A percentile compares a stretch with the other conserved stretches of the same genome.
phyloP scores from a whole-genome alignment of 2,888 invertebrate genomes.

The Steinernema hermaphroditum region DNA sequence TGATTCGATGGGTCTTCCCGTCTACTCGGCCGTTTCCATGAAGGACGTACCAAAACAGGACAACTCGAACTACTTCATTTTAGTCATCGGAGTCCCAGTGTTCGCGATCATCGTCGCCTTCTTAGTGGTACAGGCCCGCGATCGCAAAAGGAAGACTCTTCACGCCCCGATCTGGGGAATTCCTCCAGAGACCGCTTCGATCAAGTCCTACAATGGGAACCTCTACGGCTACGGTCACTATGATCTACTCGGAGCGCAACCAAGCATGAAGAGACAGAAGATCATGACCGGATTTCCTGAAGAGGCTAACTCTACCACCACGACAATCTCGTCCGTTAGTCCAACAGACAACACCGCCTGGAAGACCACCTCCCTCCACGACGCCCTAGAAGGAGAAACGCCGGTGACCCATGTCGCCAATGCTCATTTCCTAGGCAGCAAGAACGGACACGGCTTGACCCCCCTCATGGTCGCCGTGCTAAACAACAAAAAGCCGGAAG shows the following conservation, averaged over 20 bases:
- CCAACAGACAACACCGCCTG: not conserved
- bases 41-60: not conserved
- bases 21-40: conserved; percentile 22
- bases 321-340: not conserved
- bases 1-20: conserved; percentile 7
- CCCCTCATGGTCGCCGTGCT: conserved; percentile 10
- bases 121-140: conserved; percentile 29
- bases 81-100: conserved; percentile 19
- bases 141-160: conserved; percentile 36
- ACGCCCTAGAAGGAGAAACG: not conserved
- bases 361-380: not conserved
- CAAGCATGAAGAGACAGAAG: not conserved
- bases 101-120: conserved; percentile 31
- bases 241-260: not conserved
- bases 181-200: not conserved
- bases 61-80: not conserved
- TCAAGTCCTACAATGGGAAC: not conserved
- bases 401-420: not conserved
- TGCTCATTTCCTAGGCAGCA: not conserved
- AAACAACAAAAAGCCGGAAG: not conserved
- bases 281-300: not conserved
- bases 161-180: conserved; percentile 40
- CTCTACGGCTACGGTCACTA: not conserved
- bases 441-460: not conserved
- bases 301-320: not conserved